phyloP scores from a whole-genome alignment of 1,140 invertebrate genomes.

The Macrotrachela quadricornifera region DNA sequence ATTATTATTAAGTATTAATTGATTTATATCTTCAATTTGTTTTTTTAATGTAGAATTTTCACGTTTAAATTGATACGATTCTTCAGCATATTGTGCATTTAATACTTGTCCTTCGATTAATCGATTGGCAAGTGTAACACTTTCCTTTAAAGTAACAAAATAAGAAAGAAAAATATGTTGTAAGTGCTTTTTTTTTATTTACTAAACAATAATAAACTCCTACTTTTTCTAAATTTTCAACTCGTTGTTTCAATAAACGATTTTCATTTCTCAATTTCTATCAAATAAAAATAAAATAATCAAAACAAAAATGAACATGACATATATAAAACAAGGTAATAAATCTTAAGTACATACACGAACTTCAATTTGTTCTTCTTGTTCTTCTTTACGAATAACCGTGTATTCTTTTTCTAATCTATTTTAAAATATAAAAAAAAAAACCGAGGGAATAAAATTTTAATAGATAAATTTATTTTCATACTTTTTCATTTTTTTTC shows the following conservation, averaged over 20 bases:
- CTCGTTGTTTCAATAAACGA: constrained; percentile 65
- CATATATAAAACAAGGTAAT: neutral
- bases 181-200: too few relatives aligned
- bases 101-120: constrained; percentile 85
- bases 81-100: constrained; percentile 53
- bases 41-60: constrained; percentile 15
- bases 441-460: neutral
- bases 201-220: neutral
- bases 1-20: too few relatives aligned
- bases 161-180: too few relatives aligned
- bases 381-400: constrained; percentile 88
- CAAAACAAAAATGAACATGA: neutral
- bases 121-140: constrained; percentile 50
- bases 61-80: constrained; percentile 35
- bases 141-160: constrained; percentile 26
- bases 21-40: too few relatives aligned
- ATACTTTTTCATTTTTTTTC: constrained; percentile 86
- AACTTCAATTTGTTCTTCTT: constrained; percentile 87
- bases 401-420: constrained; percentile 85
- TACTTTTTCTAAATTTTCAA: constrained; percentile 63
- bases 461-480: neutral
- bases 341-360: constrained; percentile 37
- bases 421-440: neutral
- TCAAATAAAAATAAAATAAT: constrained; percentile 16
- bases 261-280: constrained; percentile 84